Conservation (phyloP, 2,113 vertebrate genomes). For the Pristiophorus japonicus region DNA sequence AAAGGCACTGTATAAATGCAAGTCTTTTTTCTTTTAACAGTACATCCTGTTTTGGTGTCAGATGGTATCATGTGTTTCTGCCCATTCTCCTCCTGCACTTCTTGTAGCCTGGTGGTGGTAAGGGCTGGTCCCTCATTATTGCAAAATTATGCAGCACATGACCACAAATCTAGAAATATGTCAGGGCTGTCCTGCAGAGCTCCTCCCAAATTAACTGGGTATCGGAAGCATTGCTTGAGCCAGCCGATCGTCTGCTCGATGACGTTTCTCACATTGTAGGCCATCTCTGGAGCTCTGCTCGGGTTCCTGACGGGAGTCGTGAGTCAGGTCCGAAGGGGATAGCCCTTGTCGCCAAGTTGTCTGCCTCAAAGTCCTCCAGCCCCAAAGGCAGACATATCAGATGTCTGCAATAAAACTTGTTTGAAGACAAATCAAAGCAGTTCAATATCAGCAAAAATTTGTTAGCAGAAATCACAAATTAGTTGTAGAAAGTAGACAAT, state of each 20-base stretch:
- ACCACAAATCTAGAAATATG: not conserved
- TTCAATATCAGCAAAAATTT: too few species aligned
- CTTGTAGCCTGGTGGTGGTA: not conserved
- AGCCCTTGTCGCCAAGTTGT: not conserved
- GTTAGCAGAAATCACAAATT: not conserved
- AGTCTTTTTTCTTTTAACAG: not conserved
- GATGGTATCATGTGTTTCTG: not conserved
- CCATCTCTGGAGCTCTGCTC: not conserved
- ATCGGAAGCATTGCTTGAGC: not conserved
- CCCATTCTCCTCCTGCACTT: not conserved
- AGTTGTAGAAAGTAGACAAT: not conserved
- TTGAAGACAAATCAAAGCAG: not conserved
- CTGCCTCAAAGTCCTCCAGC: not conserved
- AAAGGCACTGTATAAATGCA: not conserved
- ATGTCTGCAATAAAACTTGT: not conserved
- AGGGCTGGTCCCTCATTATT: not conserved
- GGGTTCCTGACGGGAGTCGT: not conserved
- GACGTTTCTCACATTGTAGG: not conserved
- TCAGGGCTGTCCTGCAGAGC: not conserved
- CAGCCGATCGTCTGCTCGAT: not conserved
- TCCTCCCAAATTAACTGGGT: not conserved
- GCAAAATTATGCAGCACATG: not conserved
- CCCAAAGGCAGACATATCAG: not conserved
- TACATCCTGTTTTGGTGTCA: not conserved
- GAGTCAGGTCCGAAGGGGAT: too few species aligned